Base-by-base conservation (phyloP, 2,113 vertebrate genomes). In the Crotalus helleri region DNA sequence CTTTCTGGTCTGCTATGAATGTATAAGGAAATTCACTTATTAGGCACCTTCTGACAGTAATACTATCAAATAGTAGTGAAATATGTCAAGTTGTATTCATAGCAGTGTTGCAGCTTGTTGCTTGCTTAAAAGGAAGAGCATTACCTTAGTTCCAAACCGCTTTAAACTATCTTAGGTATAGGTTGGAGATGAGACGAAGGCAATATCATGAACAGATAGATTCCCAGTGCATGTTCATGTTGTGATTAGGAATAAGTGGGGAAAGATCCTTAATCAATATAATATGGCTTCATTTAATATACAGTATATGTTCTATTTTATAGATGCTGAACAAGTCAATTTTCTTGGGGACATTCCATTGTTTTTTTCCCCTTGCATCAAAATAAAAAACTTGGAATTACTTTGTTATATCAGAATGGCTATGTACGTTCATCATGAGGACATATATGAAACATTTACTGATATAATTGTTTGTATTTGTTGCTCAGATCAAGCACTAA, bases 381-480 rank as follows among this genome's bases (percentile, higher is more conserved):
- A 64, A 64, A 64, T 17, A 33, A 12, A 69, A n/a, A 69, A 69
- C 1, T n/a, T 69, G 29, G 29, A 33, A 15, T 74, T 4, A 74
- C n/a, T 61, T 90, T 90, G 54, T 57, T 92, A 54, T 29, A 49
- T 69, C 26, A 61, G 46, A 61, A 61, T 39, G 21, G 24, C 39
- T 44, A 51, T 87, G 10, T 87, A 21, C 1, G 2, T 46, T 64
- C 44, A 49, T 3, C 23, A 21, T 87, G 24, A 91, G 55, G 44
- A 49, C 59, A 57, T 29, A 13, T 21, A 51, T 61, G 86, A 51
- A 87, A 91, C 33, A 61, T 21, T 4, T n/a, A 26, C 49, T 88
- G 90, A 92, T 39, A 94, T 91, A 94, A 85, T 87, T 4, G 33
- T 89, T 81, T 26, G 24, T 89, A 59, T 85, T 89, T 81, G 29